Conservation (phyloP, 30 jellyfish, hydroid and myxozoan species). For the Cassiopea xamachana region DNA sequence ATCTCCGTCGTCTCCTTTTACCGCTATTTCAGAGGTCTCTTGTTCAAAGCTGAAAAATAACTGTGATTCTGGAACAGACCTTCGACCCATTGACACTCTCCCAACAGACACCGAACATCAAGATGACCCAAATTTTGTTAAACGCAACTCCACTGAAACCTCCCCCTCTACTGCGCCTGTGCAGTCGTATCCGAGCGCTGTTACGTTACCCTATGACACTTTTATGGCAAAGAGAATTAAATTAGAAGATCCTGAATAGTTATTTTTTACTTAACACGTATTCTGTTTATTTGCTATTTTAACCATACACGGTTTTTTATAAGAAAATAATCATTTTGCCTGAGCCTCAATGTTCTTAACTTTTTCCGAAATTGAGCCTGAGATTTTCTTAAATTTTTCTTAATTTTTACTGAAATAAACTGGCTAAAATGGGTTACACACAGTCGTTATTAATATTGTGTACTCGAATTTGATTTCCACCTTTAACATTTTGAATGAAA, state of each 20-base stretch:
- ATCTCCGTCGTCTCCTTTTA: not conserved
- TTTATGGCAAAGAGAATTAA: constrained; percentile 13
- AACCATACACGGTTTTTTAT: too few species aligned
- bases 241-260: constrained; percentile 7
- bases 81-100: not conserved
- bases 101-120: not conserved
- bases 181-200: constrained; percentile 34
- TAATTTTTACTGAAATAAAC: too few species aligned
- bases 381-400: too few species aligned
- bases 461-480: too few species aligned
- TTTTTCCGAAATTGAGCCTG: too few species aligned
- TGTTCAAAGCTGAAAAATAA: not conserved
- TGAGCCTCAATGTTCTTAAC: too few species aligned
- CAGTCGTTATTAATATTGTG: too few species aligned
- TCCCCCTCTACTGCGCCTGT: not conserved
- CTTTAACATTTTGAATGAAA: too few species aligned
- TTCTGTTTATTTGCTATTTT: not conserved
- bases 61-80: not conserved
- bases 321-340: too few species aligned
- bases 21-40: not conserved
- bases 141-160: not conserved
- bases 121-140: not conserved
- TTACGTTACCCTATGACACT: not conserved
- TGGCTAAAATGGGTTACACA: too few species aligned
- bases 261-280: not conserved